Evolutionary conservation across 2,797 vertebrate genomes (phyloP).

Genomic region (Labroides dimidiatus): DNA sequence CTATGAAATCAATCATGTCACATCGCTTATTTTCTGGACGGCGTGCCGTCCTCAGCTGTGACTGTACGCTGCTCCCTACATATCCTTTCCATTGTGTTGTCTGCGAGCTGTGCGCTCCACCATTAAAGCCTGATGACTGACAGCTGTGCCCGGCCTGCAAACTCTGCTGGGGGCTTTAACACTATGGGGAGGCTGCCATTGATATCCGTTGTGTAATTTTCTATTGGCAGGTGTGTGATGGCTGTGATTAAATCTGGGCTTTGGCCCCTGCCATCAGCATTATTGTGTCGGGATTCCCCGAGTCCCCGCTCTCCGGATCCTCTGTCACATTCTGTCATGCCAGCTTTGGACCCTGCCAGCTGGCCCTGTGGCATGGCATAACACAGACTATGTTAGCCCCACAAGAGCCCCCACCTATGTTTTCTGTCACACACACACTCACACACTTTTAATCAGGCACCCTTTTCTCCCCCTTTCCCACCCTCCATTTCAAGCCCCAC

Average conservation of each 20-base stretch:
- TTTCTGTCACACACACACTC: slow-evolving; percentile 22
- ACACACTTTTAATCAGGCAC: slow-evolving; percentile 31
- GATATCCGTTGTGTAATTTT: slow-evolving; percentile 82
- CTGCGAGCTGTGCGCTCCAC: slow-evolving; percentile 13
- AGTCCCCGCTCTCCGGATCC: slow-evolving; percentile 81
- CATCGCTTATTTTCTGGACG: background rate
- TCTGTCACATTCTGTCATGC: slow-evolving; percentile 87
- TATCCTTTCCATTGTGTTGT: slow-evolving; percentile 31
- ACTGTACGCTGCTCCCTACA: slow-evolving; percentile 3
- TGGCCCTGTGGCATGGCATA: slow-evolving; percentile 76
- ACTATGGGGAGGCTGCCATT: slow-evolving; percentile 71
- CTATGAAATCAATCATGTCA: background rate
- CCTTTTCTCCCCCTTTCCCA: slow-evolving; percentile 29
- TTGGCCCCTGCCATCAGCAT: slow-evolving; percentile 82
- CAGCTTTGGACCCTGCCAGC: slow-evolving; percentile 82
- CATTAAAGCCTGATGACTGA: slow-evolving; percentile 63
- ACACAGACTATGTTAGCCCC: slow-evolving; percentile 66
- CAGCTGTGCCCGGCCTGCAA: slow-evolving; percentile 68
- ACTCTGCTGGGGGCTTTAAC: slow-evolving; percentile 69
- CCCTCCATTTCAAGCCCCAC: slow-evolving; percentile 51
- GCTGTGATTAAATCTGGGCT: slow-evolving; percentile 85
- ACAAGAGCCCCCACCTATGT: slow-evolving; percentile 44
- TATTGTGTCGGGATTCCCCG: slow-evolving; percentile 87
- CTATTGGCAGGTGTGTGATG: slow-evolving; percentile 86
- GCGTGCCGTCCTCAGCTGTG: slow-evolving; percentile 15